Percentiles rank a stretch among this genome's conserved stretches.
phyloP scores from a whole-genome alignment of 2,797 vertebrate genomes.

The Manis crassicaudata region DNA sequence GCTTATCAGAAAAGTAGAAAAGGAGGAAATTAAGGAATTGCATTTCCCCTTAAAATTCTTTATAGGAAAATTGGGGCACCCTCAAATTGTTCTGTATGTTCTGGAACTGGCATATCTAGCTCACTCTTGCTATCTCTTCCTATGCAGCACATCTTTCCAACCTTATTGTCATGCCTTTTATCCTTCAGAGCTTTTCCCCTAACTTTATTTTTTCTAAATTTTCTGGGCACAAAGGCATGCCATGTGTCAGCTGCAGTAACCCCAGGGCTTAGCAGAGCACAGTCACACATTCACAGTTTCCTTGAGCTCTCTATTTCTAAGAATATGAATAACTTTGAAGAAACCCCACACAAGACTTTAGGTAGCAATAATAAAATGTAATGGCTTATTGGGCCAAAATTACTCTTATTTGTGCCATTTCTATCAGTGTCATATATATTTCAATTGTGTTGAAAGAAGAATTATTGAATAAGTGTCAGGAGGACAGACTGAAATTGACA shows the following conservation, averaged over 20 bases:
- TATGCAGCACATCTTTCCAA: slow-evolving; percentile 51
- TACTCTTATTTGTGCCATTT: slow-evolving; percentile 50
- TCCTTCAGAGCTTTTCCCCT: slow-evolving; percentile 33
- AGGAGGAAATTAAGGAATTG: slow-evolving; percentile 15
- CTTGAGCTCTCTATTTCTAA: slow-evolving; percentile 65
- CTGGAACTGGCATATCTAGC: slow-evolving; percentile 40
- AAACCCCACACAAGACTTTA: slow-evolving; percentile 58
- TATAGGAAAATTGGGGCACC: neutral
- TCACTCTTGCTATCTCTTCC: neutral
- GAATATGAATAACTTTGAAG: slow-evolving; percentile 70
- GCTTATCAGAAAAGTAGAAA: slow-evolving; percentile 35
- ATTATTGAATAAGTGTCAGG: slow-evolving; percentile 29
- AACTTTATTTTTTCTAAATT: slow-evolving; percentile 66
- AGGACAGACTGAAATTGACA: neutral
- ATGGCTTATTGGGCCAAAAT: slow-evolving; percentile 33
- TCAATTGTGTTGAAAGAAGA: slow-evolving; percentile 56
- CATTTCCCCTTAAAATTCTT: slow-evolving; percentile 38
- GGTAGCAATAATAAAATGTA: slow-evolving; percentile 63
- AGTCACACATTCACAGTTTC: slow-evolving; percentile 64
- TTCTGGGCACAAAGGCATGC: slow-evolving; percentile 62
- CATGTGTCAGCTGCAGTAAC: slow-evolving; percentile 69
- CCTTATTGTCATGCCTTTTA: slow-evolving; percentile 27
- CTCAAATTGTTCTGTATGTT: slow-evolving; percentile 19
- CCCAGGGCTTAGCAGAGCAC: slow-evolving; percentile 63
- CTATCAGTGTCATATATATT: slow-evolving; percentile 34